A percentile compares a stretch with the other conserved stretches of the same genome.
These are phyloP conservation scores for Epinotia nisella DNA, from an alignment of 2,888 invertebrate genomes.

Conservation along the genomic window DNA sequence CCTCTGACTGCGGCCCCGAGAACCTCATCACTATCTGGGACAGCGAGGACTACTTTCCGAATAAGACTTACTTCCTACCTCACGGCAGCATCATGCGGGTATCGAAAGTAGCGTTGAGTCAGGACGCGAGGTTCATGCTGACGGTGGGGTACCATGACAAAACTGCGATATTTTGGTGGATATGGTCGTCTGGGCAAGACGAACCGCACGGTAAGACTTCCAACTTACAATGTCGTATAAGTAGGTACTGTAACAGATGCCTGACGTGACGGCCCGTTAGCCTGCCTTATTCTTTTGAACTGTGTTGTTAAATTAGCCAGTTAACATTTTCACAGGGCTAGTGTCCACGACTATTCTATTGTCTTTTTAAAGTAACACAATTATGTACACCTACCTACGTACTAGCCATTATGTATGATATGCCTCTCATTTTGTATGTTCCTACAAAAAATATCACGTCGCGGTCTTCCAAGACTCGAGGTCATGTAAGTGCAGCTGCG, in stretches of 20 bases:
- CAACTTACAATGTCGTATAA: background rate
- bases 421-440: too few species aligned
- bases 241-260: too few species aligned
- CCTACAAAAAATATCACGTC: too few species aligned
- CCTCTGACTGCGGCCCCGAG: slow-evolving; percentile 85
- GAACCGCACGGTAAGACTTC: slow-evolving; percentile 79
- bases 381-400: too few species aligned
- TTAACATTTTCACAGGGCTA: too few species aligned
- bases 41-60: slow-evolving; percentile 74
- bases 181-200: slow-evolving; percentile 84
- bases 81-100: slow-evolving; percentile 70
- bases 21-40: slow-evolving; percentile 86
- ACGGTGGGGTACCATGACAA: slow-evolving; percentile 79
- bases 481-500: too few species aligned
- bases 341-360: too few species aligned
- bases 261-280: too few species aligned
- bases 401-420: too few species aligned
- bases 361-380: too few species aligned
- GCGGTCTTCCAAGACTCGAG: too few species aligned
- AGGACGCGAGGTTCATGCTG: slow-evolving; percentile 84
- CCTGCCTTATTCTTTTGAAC: background rate
- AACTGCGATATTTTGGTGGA: slow-evolving; percentile 84
- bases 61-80: slow-evolving; percentile 82
- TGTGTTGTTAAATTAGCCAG: background rate
- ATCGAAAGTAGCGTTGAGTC: slow-evolving; percentile 78